phyloP scores from a whole-genome alignment of 2,113 vertebrate genomes.

The Apus apus region DNA sequence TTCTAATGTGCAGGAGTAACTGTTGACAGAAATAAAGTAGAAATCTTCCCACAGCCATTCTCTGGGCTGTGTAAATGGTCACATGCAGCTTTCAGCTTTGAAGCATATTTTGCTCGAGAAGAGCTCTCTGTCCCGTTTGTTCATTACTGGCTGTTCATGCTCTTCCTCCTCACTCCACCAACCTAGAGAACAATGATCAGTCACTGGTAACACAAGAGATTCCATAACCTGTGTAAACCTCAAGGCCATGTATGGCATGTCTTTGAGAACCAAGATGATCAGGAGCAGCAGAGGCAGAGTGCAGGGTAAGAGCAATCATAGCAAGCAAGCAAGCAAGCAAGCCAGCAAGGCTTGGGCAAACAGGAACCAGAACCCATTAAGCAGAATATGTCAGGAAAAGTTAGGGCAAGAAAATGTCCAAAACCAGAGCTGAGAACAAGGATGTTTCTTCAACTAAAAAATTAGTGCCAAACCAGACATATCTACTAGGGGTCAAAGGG shows the following conservation, averaged over 20 bases:
- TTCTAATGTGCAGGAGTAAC: background rate
- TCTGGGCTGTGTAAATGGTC: background rate
- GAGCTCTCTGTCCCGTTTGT: background rate
- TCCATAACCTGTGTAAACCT: background rate
- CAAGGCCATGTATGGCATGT: background rate
- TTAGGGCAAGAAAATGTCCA: background rate
- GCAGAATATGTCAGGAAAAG: background rate
- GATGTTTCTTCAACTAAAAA: background rate
- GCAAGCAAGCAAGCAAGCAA: background rate
- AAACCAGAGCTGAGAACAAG: background rate
- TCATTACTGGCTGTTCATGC: accelerated
- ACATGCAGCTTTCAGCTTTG: background rate
- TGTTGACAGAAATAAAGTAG: background rate
- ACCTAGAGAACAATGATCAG: background rate
- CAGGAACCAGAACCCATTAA: background rate
- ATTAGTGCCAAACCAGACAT: background rate
- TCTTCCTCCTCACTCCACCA: background rate
- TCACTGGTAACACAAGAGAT: background rate
- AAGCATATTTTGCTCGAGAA: background rate
- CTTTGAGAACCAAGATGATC: background rate
- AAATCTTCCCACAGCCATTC: background rate
- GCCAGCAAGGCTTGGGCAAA: background rate
- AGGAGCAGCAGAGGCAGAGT: background rate
- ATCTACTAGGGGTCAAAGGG: background rate
- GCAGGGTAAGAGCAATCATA: background rate